Percentiles rank a stretch among this genome's conserved stretches.
These are phyloP conservation scores for Phenganax subtilis DNA, from an alignment of 92 coral and sea anemone genomes.

Conservation along the genomic window DNA sequence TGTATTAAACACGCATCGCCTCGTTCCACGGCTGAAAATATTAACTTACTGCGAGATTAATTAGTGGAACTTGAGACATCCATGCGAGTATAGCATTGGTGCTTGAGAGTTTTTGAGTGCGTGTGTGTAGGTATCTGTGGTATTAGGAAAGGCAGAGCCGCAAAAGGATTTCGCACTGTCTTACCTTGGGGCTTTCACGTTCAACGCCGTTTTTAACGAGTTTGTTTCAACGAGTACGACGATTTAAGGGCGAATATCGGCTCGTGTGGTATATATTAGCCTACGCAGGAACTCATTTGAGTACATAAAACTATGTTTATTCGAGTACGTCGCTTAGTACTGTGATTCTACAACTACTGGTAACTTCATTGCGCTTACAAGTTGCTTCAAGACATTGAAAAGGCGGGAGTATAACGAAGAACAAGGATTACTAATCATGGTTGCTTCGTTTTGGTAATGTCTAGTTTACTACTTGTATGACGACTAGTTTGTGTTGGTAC, in stretches of 20 bases:
- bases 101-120: constrained; percentile 10
- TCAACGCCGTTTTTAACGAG: neutral
- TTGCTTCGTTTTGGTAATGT: constrained; percentile 13
- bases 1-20: constrained; percentile 33
- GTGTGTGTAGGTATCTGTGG: neutral
- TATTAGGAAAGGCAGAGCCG: neutral
- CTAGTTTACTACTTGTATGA: constrained; percentile 1
- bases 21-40: constrained; percentile 30
- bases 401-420: neutral
- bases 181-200: neutral
- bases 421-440: neutral
- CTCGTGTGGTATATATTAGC: constrained; percentile 20
- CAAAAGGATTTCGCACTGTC: neutral
- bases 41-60: constrained; percentile 30
- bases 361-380: neutral
- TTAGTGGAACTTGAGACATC: constrained; percentile 36
- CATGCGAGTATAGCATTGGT: neutral
- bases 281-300: neutral
- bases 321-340: neutral
- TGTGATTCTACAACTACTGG: neutral
- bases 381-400: constrained; percentile 9
- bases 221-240: neutral
- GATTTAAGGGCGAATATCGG: constrained; percentile 1
- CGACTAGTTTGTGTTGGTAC: neutral
- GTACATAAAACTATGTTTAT: constrained; percentile 8